A percentile compares a stretch with the other conserved stretches of the same genome.
Conservation (phyloP, 2,113 vertebrate genomes). For the Eudyptes chrysolophus region DNA sequence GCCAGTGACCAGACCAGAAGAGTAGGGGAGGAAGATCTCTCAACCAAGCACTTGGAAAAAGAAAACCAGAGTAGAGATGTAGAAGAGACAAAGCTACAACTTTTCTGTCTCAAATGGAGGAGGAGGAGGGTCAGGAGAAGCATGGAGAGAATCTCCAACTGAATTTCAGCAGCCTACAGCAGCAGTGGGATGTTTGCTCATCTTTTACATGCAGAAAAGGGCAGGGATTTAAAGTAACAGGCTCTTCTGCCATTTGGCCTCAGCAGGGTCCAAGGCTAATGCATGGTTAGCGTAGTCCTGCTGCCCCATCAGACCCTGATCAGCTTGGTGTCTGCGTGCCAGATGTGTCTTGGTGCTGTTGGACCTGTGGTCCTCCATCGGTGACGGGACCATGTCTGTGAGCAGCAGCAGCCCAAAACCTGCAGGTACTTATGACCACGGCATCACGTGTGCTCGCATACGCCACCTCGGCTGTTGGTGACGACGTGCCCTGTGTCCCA, state of each 20-base stretch:
- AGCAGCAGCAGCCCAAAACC: not conserved
- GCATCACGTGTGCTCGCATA: rapidly evolving
- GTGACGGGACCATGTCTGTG: rapidly evolving
- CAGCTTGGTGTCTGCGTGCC: rapidly evolving
- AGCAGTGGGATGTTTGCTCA: not conserved
- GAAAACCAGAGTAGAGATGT: not conserved
- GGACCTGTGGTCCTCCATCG: not conserved
- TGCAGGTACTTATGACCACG: rapidly evolving
- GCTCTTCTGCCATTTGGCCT: not conserved
- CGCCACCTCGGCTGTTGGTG: rapidly evolving
- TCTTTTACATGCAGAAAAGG: not conserved
- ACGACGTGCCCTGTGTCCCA: rapidly evolving
- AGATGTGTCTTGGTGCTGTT: rapidly evolving
- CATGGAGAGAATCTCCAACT: not conserved
- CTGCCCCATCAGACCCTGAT: not conserved
- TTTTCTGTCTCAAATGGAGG: not conserved
- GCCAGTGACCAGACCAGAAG: not conserved
- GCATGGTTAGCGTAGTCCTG: rapidly evolving
- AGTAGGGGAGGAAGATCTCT: not conserved
- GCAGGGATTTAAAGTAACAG: not conserved
- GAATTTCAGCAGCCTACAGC: not conserved
- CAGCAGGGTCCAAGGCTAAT: not conserved
- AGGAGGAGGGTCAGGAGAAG: not conserved
- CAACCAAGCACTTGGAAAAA: not conserved
- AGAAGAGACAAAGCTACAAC: not conserved